phyloP scores from a whole-genome alignment of 1,140 invertebrate species.

The Heterodera schachtii region DNA sequence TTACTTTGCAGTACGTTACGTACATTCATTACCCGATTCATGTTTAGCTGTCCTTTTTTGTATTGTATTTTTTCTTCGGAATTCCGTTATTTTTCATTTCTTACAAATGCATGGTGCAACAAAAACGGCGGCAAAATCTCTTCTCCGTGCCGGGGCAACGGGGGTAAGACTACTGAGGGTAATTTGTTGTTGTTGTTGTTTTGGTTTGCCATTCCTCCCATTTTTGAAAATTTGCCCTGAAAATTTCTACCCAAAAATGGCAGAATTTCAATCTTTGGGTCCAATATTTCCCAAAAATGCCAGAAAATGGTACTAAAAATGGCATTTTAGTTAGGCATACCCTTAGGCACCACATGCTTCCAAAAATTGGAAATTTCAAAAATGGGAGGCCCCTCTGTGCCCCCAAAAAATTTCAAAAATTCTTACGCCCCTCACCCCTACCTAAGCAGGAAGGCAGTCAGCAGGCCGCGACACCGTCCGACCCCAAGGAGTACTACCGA shows the following conservation, averaged over 20 bases:
- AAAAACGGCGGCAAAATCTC: too few species aligned
- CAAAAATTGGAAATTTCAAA: not conserved
- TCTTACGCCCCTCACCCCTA: not conserved
- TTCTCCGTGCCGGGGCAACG: not conserved
- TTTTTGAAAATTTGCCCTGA: not conserved
- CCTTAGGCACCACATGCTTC: too few species aligned
- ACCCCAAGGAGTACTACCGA: slow-evolving; percentile 63
- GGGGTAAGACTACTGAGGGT: not conserved
- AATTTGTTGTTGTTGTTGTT: not conserved
- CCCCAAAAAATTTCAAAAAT: not conserved
- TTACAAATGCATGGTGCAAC: too few species aligned
- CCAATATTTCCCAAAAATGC: too few species aligned
- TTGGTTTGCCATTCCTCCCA: not conserved
- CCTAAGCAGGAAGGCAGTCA: not conserved
- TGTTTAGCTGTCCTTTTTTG: slow-evolving; percentile 67
- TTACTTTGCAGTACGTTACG: too few species aligned
- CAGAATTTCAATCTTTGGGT: too few species aligned
- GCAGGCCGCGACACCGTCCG: slow-evolving; percentile 42
- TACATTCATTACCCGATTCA: too few species aligned
- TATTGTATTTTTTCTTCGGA: too few species aligned
- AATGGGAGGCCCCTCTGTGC: not conserved
- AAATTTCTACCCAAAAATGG: not conserved
- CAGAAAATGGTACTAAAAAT: too few species aligned
- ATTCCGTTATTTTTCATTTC: too few species aligned
- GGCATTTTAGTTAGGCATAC: too few species aligned